Conservation (phyloP, 2,888 invertebrate genomes). For the Elgonia sp. region DNA sequence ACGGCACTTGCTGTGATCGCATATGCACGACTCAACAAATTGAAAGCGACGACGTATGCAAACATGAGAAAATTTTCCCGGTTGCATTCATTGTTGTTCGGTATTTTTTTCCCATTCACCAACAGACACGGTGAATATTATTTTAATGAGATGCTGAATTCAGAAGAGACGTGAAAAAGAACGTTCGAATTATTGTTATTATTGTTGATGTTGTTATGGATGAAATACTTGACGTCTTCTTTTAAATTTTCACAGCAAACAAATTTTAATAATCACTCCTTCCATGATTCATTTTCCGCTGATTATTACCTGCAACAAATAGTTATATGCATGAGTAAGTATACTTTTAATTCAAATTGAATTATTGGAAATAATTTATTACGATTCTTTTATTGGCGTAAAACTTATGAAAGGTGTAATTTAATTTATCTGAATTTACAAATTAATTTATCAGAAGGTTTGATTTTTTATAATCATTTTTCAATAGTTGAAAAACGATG, state of each 20-base stretch:
- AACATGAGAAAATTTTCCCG: conserved; percentile 70
- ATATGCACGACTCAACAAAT: conserved; percentile 71
- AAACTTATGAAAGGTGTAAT: no score
- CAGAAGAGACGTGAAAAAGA: conserved; percentile 41
- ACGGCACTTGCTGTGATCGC: conserved; percentile 71
- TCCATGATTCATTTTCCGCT: not conserved
- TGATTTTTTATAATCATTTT: no score
- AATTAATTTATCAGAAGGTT: no score
- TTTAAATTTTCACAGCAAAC: conserved; percentile 7
- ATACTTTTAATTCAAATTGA: no score
- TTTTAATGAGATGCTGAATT: conserved; percentile 72
- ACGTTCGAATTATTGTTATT: conserved; percentile 53
- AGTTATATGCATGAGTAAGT: no score
- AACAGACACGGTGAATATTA: conserved; percentile 63
- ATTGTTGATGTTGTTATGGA: conserved; percentile 43
- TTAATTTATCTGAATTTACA: no score
- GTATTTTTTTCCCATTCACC: conserved; percentile 59
- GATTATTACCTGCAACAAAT: not conserved
- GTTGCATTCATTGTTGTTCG: conserved; percentile 68
- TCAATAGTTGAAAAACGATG: no score
- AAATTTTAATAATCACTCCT: conserved; percentile 15
- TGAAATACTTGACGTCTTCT: conserved; percentile 48
- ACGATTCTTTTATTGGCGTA: no score
- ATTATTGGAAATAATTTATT: no score
- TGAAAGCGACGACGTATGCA: conserved; percentile 76